phyloP scores from a whole-genome alignment of 2,113 vertebrate species.

The Anser cygnoides region DNA sequence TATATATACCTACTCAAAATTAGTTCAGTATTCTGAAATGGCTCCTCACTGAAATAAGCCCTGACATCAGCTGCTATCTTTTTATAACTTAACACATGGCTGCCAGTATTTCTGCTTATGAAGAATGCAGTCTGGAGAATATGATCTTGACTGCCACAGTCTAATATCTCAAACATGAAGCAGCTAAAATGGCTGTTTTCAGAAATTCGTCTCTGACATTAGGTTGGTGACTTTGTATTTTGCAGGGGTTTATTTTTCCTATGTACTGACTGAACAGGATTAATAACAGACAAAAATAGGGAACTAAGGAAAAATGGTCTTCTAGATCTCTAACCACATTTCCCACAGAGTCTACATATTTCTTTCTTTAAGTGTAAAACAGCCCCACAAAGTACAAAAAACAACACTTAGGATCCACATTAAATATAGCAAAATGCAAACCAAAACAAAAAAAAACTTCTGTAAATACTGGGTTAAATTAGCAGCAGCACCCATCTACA shows the following conservation, averaged over 20 bases:
- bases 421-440: not conserved
- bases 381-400: not conserved
- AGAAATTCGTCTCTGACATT: not conserved
- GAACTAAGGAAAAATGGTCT: not conserved
- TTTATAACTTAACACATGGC: slow-evolving; percentile 64
- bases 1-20: slow-evolving; percentile 51
- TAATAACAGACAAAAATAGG: not conserved
- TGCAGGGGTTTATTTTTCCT: not conserved
- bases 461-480: not conserved
- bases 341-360: not conserved
- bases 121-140: slow-evolving; percentile 65
- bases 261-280: not conserved
- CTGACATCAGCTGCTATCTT: slow-evolving; percentile 69
- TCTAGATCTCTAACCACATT: not conserved
- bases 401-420: not conserved
- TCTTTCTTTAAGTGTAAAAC: not conserved
- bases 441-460: not conserved
- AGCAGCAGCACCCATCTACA: not conserved
- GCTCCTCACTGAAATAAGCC: slow-evolving; percentile 46
- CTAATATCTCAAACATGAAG: slow-evolving; percentile 25
- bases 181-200: slow-evolving; percentile 29
- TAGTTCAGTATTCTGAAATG: slow-evolving; percentile 27
- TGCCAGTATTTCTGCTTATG: slow-evolving; percentile 53
- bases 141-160: slow-evolving; percentile 35
- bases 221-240: not conserved